Evolutionary conservation across 1,140 invertebrate species (phyloP).

Genomic region (Lasioglossum baleicum): DNA sequence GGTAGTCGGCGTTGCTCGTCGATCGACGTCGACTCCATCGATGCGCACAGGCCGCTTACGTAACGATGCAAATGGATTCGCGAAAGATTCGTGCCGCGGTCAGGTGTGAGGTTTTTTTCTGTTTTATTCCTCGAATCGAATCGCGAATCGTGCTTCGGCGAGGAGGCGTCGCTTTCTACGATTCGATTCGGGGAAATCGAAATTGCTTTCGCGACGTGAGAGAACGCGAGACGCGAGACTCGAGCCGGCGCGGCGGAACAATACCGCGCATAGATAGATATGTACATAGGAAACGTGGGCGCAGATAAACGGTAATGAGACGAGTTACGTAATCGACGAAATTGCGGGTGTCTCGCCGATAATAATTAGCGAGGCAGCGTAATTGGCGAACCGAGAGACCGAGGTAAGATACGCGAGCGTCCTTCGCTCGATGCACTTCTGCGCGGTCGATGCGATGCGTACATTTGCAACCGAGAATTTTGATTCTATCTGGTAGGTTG

Average conservation of each 20-base stretch:
- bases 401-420: background rate
- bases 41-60: conserved; percentile 7
- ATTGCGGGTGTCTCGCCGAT: conserved; percentile 23
- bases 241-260: background rate
- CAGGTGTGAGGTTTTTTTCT: background rate
- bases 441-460: background rate
- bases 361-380: conserved; percentile 27
- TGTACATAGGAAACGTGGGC: conserved; percentile 1
- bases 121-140: background rate
- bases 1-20: background rate
- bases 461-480: too few relatives aligned
- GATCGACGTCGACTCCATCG: conserved; percentile 1
- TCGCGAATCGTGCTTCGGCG: background rate
- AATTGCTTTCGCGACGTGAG: too few relatives aligned
- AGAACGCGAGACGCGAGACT: background rate
- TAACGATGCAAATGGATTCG: conserved; percentile 37
- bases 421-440: background rate
- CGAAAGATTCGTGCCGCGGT: conserved; percentile 11
- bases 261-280: background rate
- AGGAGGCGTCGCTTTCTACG: conserved; percentile 1
- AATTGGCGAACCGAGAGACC: conserved; percentile 21
- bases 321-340: conserved; percentile 35
- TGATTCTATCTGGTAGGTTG: too few relatives aligned
- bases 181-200: background rate
- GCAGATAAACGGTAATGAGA: conserved; percentile 11